Base-by-base conservation (phyloP, 2,797 vertebrate genomes). In the Poeciliopsis presidionis region DNA sequence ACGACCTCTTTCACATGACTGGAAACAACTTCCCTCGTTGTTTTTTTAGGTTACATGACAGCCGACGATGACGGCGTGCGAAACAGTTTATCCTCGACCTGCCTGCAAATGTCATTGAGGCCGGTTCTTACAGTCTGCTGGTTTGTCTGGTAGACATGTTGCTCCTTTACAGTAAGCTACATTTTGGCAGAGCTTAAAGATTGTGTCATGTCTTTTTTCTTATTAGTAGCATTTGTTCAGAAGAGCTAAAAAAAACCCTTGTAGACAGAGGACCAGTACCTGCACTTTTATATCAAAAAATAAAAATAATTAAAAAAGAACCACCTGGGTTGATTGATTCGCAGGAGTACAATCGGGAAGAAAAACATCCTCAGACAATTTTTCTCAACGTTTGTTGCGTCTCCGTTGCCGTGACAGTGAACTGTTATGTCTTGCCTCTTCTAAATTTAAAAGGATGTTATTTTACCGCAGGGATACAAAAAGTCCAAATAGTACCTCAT, bases 271-370 rank as follows among this genome's bases (percentile, higher is more conserved):
- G 20, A 55, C 36, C 43, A n/a, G 36, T 55, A 74, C 49, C 49
- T 78, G 73, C 6, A 51, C 25, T 18, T 70, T 28, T 46, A 75
- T 43, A 11, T 41, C 1, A 55, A 55, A 55, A 25, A 53, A 3
- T 22, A 0, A 39, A 53, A 51, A 55, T 13, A 59, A 59, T 30
- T 6, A 2, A 30, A 13, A 63, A 59, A 75, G 83, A 77, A 69
- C 76, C 81, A 77, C 69, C 74, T 84, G 83, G 81, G 75, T 67
- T 80, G 20, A 74, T 67, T 80, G 11, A 18, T 57, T 84, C 33
- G 77, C 59, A 36, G 30, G n/a, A 74, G 51, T 67, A 72, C 70
- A 33, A 81, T 72, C 85, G 84, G 83, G 84, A 90, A 67, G 73
- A 71, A 81, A 36, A 16, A 72, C 45, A 71, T 46, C 39, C 39